Percentiles rank a stretch among this genome's conserved stretches.
Evolutionary conservation across 2,113 vertebrate species (phyloP).

Genomic region (Mustela lutreola): DNA sequence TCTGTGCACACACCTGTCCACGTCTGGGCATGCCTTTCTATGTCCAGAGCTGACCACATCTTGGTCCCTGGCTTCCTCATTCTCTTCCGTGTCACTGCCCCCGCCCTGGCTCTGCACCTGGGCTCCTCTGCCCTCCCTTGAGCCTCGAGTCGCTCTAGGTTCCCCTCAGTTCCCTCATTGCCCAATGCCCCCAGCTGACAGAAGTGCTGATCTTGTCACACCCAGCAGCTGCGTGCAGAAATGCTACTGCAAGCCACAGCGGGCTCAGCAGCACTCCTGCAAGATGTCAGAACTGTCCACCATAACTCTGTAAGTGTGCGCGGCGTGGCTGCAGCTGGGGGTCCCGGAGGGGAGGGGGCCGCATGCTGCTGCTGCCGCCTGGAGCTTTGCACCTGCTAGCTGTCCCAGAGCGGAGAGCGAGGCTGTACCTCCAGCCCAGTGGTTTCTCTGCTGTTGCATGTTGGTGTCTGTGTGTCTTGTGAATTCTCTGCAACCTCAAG

Average conservation of each 20-base stretch:
- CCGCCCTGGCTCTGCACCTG: neutral
- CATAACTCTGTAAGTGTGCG: slow-evolving; percentile 99
- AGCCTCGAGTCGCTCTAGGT: slow-evolving; percentile 78
- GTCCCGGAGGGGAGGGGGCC: slow-evolving; percentile 69
- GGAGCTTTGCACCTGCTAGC: neutral
- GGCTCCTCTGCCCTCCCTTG: slow-evolving; percentile 13
- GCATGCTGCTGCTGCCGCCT: slow-evolving; percentile 82
- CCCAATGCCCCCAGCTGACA: slow-evolving; percentile 84
- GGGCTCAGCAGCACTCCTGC: slow-evolving; percentile 99
- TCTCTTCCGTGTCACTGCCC: neutral
- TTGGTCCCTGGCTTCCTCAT: neutral
- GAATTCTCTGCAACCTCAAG: slow-evolving; percentile 46
- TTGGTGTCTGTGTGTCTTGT: slow-evolving; percentile 44
- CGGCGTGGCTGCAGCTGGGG: slow-evolving; percentile 86
- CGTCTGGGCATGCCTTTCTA: neutral
- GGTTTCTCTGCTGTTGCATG: slow-evolving; percentile 70
- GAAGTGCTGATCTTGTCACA: slow-evolving; percentile 96
- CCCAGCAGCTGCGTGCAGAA: slow-evolving; percentile 99
- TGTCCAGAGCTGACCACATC: slow-evolving; percentile 14
- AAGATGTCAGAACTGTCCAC: slow-evolving; percentile 99
- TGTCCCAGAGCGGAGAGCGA: neutral
- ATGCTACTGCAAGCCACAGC: slow-evolving; percentile 99
- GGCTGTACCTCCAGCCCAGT: neutral
- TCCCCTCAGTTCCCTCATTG: slow-evolving; percentile 80
- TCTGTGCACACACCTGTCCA: neutral